Base-by-base conservation (phyloP, 2,113 vertebrate genomes). In the Hippocampus abdominalis region DNA sequence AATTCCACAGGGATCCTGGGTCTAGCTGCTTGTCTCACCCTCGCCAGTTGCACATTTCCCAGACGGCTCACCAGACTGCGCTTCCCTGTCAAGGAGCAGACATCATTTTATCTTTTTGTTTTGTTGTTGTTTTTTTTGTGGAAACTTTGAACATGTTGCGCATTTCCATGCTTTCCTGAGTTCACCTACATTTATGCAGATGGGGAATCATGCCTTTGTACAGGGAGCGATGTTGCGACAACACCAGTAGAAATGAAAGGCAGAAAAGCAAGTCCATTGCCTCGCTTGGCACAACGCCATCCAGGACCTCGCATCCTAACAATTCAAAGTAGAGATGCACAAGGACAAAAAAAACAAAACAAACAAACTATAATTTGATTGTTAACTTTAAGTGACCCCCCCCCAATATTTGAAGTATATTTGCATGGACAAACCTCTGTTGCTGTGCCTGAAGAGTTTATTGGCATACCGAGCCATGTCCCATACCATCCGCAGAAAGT, bases 401-500 rank as follows among this genome's bases (percentile, higher is more conserved):
- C 5, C 8, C 27, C 29, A 11, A 25, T 46, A 46, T 49, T 44
- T 23, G 0, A 18, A 3, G 57, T 56, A 27, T 44, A n/a, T 27
- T 6, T 40, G 27, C 15, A 1, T 20, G n/a, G 59, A 72, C 57
- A 57, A 6, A 92, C 96, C 95, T 92, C 85, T 6, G 20, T 97
- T 97, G 80, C 89, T 89, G 74, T 84, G 70, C 75, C 88, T 91
- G 78, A 97, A 76, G 20, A 93, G 83, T 62, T 86, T 42, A 87
- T 85, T 23, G 66, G 75, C 68, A 10, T 84, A 84, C 29, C 74
- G 54, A 0, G 91, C 91, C 62, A 88, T 93, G 56, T 93, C 91
- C 29, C 91, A 90, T 64, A 98, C 93, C 74, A 97, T 71, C 25
- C 53, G 86, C 56, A 96, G 86, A 79, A 97, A 98, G 84, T 94